Evolutionary conservation across 2,888 invertebrate genomes (phyloP).

Genomic region (Ochropacha duplaris): DNA sequence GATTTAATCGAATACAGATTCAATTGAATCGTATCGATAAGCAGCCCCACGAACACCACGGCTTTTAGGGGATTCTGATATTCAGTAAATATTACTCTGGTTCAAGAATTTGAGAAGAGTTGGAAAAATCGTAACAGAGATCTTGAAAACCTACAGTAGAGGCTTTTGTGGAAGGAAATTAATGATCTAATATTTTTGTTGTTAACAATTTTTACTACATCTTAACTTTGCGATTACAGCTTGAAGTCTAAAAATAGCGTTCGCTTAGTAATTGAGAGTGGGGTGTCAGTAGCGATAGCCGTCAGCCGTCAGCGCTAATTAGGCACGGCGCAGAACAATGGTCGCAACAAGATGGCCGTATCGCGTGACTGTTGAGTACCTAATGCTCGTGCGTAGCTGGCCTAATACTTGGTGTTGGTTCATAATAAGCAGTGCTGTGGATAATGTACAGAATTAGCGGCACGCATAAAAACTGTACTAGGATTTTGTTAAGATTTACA

Average conservation of each 20-base stretch:
- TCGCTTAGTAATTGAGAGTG: slow-evolving; percentile 22
- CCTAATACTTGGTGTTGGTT: slow-evolving; percentile 13
- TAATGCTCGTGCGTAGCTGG: slow-evolving; percentile 1
- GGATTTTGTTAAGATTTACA: not conserved
- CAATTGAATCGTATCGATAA: no score
- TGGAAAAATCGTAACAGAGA: no score
- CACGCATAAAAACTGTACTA: slow-evolving; percentile 3
- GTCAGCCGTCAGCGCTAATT: slow-evolving; percentile 42
- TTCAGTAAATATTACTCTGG: no score
- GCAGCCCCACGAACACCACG: no score
- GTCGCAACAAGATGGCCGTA: slow-evolving; percentile 43
- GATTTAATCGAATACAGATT: no score
- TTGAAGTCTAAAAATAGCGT: slow-evolving; percentile 1
- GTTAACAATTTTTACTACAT: no score
- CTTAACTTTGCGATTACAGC: not conserved
- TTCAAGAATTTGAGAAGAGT: no score
- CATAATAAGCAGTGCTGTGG: slow-evolving; percentile 31
- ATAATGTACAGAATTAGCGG: slow-evolving; percentile 29
- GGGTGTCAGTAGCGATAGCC: slow-evolving; percentile 26
- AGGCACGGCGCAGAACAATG: slow-evolving; percentile 36
- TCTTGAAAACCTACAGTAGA: no score
- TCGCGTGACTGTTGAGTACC: slow-evolving; percentile 43
- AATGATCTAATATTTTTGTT: no score
- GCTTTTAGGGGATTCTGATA: no score
- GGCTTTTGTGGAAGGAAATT: no score